Percentiles rank a stretch among this genome's conserved stretches.
phyloP scores from a whole-genome alignment of 1,140 invertebrate species.

The Physella acuta region DNA sequence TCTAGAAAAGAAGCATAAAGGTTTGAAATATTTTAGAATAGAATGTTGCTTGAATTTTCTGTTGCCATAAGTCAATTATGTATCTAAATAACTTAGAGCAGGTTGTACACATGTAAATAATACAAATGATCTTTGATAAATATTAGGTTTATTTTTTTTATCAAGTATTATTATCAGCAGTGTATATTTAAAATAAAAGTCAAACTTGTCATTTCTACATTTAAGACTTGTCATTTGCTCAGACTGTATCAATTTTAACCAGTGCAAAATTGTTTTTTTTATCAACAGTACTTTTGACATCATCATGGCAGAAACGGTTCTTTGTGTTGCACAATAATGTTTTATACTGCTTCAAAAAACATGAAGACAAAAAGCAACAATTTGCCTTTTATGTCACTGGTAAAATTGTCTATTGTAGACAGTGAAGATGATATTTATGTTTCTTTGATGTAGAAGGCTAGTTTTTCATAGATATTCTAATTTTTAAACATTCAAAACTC shows the following conservation, averaged over 20 bases:
- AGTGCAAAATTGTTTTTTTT: background rate
- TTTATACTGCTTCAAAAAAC: slow-evolving; percentile 48
- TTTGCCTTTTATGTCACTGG: slow-evolving; percentile 48
- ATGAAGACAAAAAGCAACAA: slow-evolving; percentile 45
- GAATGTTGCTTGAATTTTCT: background rate
- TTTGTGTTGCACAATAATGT: slow-evolving; percentile 46
- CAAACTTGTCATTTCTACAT: background rate
- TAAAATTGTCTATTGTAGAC: slow-evolving; percentile 11
- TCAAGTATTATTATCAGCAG: background rate
- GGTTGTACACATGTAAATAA: background rate
- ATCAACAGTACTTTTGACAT: background rate
- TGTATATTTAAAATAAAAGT: background rate
- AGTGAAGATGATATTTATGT: background rate
- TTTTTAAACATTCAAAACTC: background rate
- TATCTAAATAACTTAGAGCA: background rate
- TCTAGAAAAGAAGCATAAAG: slow-evolving; percentile 6
- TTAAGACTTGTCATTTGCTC: background rate
- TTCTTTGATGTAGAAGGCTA: background rate
- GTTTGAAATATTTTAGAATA: background rate
- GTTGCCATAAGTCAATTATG: background rate
- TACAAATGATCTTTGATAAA: background rate
- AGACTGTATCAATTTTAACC: background rate
- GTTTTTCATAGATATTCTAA: background rate
- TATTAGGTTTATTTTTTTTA: background rate
- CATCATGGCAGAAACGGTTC: slow-evolving; percentile 40